A percentile compares a stretch with the other conserved stretches of the same genome.
These are phyloP conservation scores for Oostethus manadensis DNA, from an alignment of 2,113 vertebrate species.

Conservation along the genomic window DNA sequence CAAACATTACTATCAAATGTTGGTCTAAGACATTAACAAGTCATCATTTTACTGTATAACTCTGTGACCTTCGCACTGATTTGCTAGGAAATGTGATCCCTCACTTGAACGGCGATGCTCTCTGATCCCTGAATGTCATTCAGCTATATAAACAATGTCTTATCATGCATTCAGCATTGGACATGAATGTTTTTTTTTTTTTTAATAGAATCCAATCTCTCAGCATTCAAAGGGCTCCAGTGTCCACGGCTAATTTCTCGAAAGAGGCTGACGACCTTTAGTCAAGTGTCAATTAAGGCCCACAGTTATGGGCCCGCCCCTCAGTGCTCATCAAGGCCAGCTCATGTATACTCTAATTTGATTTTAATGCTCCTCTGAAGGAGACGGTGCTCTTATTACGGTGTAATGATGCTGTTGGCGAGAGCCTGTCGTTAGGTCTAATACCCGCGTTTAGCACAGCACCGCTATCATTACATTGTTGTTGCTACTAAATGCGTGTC, in stretches of 20 bases:
- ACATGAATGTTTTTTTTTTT: constrained; percentile 28
- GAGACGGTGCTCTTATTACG: constrained; percentile 71
- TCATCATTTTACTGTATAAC: too few species aligned
- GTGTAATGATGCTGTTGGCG: constrained; percentile 77
- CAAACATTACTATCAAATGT: too few species aligned
- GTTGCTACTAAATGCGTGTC: constrained; percentile 48
- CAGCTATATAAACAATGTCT: constrained; percentile 53
- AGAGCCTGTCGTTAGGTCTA: constrained; percentile 69
- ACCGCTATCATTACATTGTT: constrained; percentile 54
- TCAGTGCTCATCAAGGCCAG: constrained; percentile 64
- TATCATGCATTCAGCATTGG: constrained; percentile 65
- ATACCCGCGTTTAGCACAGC: constrained; percentile 63
- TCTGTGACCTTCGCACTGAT: too few species aligned
- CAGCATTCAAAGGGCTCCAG: constrained; percentile 64
- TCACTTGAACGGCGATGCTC: constrained; percentile 67
- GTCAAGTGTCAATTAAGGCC: constrained; percentile 67
- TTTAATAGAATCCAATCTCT: constrained; percentile 39
- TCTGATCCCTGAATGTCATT: constrained; percentile 72
- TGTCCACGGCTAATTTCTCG: constrained; percentile 69
- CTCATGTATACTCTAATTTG: constrained; percentile 74
- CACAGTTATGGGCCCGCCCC: constrained; percentile 61
- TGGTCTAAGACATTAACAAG: too few species aligned
- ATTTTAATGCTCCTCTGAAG: constrained; percentile 78
- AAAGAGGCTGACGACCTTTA: constrained; percentile 72
- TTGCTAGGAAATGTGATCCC: too few species aligned